phyloP scores from a whole-genome alignment of 2,113 vertebrate species.

The Halichoeres trimaculatus region DNA sequence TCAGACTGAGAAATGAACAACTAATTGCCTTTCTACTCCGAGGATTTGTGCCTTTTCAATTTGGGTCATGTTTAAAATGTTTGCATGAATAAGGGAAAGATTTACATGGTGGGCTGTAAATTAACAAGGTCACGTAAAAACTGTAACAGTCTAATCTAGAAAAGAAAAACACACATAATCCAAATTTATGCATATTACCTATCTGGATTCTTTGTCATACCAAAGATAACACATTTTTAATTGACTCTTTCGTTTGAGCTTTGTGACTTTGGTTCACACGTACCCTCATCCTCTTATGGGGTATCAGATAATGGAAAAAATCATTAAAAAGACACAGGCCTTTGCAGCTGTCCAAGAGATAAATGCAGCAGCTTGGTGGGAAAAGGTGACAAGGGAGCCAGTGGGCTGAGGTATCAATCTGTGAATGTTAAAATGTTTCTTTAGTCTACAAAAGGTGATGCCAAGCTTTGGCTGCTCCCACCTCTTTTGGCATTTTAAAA shows the following conservation, averaged over 20 bases:
- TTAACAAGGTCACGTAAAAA: conserved; percentile 23
- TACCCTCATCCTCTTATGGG: conserved; percentile 42
- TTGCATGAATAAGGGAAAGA: conserved; percentile 38
- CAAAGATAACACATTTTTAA: conserved; percentile 58
- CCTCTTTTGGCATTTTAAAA: conserved; percentile 24
- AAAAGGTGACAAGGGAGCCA: conserved; percentile 45
- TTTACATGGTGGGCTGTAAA: conserved; percentile 32
- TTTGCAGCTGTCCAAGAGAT: conserved; percentile 45
- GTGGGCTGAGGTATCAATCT: conserved; percentile 28
- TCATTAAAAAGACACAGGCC: conserved; percentile 57
- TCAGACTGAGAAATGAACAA: neutral
- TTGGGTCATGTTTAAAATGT: conserved; percentile 6
- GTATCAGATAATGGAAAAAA: conserved; percentile 48
- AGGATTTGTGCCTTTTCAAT: neutral
- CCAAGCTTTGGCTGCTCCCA: conserved; percentile 11
- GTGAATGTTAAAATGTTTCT: conserved; percentile 37
- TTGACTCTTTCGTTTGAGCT: conserved; percentile 52
- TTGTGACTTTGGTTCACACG: conserved; percentile 49
- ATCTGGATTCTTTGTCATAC: conserved; percentile 28
- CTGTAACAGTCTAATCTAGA: neutral
- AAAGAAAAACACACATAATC: conserved; percentile 16
- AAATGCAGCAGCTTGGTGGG: conserved; percentile 40
- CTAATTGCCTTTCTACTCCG: neutral
- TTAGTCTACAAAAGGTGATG: neutral
- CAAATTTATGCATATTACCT: conserved; percentile 46